Percentiles rank a stretch among this genome's conserved stretches.
Evolutionary conservation across 1,140 invertebrate genomes (phyloP).

Genomic region (Ditylenchus dipsaci): DNA sequence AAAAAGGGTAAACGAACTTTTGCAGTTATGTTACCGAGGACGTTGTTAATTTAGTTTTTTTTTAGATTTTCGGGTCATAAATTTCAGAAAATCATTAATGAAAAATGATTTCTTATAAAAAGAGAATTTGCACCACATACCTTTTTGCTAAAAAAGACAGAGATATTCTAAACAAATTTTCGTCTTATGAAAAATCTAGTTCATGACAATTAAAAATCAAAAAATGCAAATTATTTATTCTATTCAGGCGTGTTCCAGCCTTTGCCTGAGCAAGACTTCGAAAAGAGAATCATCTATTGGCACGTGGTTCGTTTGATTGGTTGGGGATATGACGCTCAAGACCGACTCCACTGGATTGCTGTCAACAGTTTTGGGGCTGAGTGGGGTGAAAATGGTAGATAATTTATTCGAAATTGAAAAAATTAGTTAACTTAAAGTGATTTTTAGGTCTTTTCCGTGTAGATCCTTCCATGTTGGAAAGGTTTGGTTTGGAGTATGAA

Average conservation of each 20-base stretch:
- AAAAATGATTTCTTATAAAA: no score
- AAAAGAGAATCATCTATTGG: constrained; percentile 55
- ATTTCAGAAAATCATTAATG: no score
- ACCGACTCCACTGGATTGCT: constrained; percentile 51
- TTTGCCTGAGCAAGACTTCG: constrained; percentile 45
- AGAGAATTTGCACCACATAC: no score
- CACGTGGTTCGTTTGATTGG: constrained; percentile 56
- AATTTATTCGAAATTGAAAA: background rate
- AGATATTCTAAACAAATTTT: no score
- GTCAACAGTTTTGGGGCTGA: constrained; percentile 53
- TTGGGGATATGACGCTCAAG: constrained; percentile 52
- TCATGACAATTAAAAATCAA: no score
- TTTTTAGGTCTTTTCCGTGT: constrained; percentile 50
- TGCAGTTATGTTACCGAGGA: no score
- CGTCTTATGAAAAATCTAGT: no score
- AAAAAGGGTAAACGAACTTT: no score
- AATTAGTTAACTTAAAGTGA: background rate
- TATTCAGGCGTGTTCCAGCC: constrained; percentile 51
- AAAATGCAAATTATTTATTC: no score
- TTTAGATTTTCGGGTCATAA: no score
- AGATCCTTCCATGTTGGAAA: constrained; percentile 50
- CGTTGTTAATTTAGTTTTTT: no score
- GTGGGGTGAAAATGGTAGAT: constrained; percentile 56
- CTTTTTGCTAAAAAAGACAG: no score
- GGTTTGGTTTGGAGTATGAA: constrained; percentile 54